phyloP scores from a whole-genome alignment of 2,888 invertebrate genomes.

The Chrysotoxum bicinctum region DNA sequence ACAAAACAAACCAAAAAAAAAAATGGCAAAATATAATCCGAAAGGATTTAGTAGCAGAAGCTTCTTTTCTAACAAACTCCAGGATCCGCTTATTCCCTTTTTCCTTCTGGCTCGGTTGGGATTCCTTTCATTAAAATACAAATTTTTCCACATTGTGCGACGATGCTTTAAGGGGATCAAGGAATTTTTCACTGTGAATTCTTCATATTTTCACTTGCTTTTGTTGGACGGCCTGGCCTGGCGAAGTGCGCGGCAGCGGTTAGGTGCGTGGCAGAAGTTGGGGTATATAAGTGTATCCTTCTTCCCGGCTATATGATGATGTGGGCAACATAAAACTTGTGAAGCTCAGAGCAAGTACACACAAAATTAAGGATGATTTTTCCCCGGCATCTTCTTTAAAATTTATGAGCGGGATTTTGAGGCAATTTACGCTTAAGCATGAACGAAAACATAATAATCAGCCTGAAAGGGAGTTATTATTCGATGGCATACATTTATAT shows the following conservation, averaged over 20 bases:
- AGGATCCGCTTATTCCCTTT: neutral
- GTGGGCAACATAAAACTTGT: constrained; percentile 56
- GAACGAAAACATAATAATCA: constrained; percentile 52
- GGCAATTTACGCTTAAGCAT: constrained; percentile 68
- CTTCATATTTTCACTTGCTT: constrained; percentile 23
- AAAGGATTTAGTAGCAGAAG: constrained; percentile 69
- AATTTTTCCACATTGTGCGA: constrained; percentile 52
- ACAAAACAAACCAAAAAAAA: constrained; percentile 1
- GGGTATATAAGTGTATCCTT: neutral
- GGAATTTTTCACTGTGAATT: constrained; percentile 57
- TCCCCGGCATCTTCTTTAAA: constrained; percentile 34
- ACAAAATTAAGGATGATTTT: constrained; percentile 56
- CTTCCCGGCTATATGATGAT: constrained; percentile 26
- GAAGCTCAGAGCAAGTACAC: constrained; percentile 26
- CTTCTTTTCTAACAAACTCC: constrained; percentile 51
- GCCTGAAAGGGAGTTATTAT: neutral
- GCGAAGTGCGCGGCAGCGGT: no score
- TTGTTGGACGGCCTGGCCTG: neutral
- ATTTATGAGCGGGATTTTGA: constrained; percentile 69
- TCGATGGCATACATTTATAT: neutral
- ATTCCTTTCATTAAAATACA: constrained; percentile 66
- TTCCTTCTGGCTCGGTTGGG: constrained; percentile 33
- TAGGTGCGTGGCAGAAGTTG: neutral
- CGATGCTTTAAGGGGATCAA: constrained; percentile 63
- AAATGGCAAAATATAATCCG: constrained; percentile 57